Evolutionary conservation across 2,797 vertebrate genomes (phyloP), one percentile per base, ranked within the genome.

Genomic region (Moxostoma hubbsi): DNA sequence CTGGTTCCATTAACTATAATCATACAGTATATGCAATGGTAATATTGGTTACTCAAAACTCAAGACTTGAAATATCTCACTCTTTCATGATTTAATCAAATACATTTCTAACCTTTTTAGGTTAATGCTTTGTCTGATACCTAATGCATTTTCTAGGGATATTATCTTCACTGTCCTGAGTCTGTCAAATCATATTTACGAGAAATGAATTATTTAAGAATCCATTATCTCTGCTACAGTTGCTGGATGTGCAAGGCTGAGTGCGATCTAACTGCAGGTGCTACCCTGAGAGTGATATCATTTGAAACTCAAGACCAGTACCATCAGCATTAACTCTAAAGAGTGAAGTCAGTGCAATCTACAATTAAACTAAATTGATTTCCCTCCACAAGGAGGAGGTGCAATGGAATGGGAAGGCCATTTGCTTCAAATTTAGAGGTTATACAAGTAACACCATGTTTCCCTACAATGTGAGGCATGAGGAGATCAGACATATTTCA

Each of bases 221-320:
- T 80, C 81, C 85, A 85, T 90, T 90, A 86, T 87, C 71, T 87
- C 85, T 82, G 82, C 90, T 88, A 81, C 87, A 85, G 83, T 7
- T 4, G 77, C 87, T 83, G 87, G 86, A 85, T 87, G 88, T 75
- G 84, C 81, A 81, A 10, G 51, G 55, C 66, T 4, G 75, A 75
- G 72, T 86, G 83, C 85, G 61, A 57, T 65, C 68, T 70, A 15
- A 53, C 80, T 69, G 74, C 61, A 83, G 81, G 80, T 87, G 69
- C 84, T 84, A 85, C 87, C 64, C 83, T 84, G 81, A 67, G 66
- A 90, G 88, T 86, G 80, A 66, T 75, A 68, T 84, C 74, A 85
- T 90, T 81, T 91, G 93, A 91, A 94, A 94, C 90, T 87, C 87
- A 90, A 94, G 89, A 92, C 84, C 72, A 77, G 86, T 86, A 85